phyloP scores from a whole-genome alignment of 2,888 invertebrate species.

The Drosophila macrothrix region DNA sequence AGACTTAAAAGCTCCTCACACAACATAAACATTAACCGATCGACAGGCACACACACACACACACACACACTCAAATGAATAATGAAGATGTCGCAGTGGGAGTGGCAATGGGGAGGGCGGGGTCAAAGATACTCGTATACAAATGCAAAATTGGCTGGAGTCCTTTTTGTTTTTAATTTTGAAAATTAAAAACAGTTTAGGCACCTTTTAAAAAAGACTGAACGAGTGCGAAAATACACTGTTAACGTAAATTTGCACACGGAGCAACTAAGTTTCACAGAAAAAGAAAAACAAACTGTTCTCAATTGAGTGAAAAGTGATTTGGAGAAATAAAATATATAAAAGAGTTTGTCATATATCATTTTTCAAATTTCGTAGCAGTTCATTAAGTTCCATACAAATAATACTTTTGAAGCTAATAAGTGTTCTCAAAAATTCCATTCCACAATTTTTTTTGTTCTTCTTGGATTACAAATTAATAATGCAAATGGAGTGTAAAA shows the following conservation, averaged over 20 bases:
- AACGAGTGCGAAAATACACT: not conserved
- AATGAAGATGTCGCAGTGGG: slow-evolving; percentile 16
- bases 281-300: not conserved
- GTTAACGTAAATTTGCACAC: too few species aligned
- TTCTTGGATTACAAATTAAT: slow-evolving; percentile 2
- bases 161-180: not conserved
- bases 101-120: too few species aligned
- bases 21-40: slow-evolving; percentile 56
- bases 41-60: slow-evolving; percentile 53
- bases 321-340: not conserved
- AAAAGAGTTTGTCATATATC: not conserved
- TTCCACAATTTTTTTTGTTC: not conserved
- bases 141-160: not conserved
- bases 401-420: not conserved
- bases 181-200: not conserved
- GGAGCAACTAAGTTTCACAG: not conserved
- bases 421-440: not conserved
- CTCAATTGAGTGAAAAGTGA: not conserved
- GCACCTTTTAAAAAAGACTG: not conserved
- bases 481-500: slow-evolving; percentile 2
- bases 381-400: not conserved
- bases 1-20: slow-evolving; percentile 65
- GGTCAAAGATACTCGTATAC: too few species aligned
- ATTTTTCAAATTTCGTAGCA: not conserved
- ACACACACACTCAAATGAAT: slow-evolving; percentile 46